These are phyloP conservation scores for Lacerta agilis DNA, from an alignment of 2,797 vertebrate genomes.

Conservation along the genomic window DNA sequence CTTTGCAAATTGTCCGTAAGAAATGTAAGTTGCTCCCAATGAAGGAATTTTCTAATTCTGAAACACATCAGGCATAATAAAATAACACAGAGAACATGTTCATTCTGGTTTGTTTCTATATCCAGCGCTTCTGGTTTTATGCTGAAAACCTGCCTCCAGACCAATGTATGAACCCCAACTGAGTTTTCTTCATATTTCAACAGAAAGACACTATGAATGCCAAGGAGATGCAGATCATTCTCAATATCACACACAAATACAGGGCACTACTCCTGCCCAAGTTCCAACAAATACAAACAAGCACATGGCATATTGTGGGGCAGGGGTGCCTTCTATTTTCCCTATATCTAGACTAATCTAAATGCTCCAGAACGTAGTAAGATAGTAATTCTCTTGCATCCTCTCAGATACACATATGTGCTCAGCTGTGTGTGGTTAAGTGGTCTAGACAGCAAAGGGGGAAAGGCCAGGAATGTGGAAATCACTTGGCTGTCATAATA, in stretches of 20 bases:
- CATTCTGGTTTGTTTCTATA: too few relatives aligned
- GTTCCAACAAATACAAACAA: neutral
- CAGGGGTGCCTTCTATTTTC: neutral
- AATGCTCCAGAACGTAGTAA: neutral
- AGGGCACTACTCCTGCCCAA: neutral
- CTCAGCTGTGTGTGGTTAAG: neutral
- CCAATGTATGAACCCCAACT: neutral
- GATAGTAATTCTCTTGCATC: neutral
- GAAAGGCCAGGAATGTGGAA: slow-evolving; percentile 1
- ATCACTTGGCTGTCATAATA: neutral
- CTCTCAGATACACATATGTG: neutral
- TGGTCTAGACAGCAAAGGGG: neutral
- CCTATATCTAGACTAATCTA: neutral
- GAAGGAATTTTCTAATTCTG: too few relatives aligned
- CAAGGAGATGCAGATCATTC: neutral
- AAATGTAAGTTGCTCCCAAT: too few relatives aligned
- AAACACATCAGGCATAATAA: too few relatives aligned
- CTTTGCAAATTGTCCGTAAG: too few relatives aligned
- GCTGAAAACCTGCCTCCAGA: neutral
- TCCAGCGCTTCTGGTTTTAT: too few relatives aligned
- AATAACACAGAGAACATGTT: too few relatives aligned
- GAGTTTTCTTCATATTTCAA: neutral
- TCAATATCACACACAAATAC: neutral
- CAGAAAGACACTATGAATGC: neutral
- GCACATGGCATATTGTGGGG: neutral